Conservation (phyloP, 2,113 vertebrate species). For the Hystrix cristata region DNA sequence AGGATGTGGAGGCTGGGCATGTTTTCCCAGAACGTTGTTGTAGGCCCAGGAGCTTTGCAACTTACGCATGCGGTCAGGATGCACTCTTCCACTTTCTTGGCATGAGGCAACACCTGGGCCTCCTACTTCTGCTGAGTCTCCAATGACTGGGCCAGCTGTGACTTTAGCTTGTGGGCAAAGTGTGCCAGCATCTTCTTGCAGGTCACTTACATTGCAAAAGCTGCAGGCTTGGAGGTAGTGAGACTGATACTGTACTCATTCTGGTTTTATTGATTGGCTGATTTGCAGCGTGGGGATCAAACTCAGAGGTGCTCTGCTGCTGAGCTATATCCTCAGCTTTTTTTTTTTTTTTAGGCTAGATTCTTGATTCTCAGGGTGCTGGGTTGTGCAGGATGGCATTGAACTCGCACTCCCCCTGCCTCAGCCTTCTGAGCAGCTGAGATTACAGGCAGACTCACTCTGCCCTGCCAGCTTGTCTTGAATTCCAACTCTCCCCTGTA, state of each 20-base stretch:
- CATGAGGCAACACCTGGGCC: background rate
- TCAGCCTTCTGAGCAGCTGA: background rate
- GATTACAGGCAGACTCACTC: too few relatives aligned
- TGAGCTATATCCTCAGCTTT: background rate
- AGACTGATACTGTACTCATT: background rate
- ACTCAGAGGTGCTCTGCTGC: background rate
- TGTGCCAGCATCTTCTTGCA: background rate
- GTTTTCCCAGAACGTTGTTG: background rate
- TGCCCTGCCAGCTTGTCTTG: background rate
- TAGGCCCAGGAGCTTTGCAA: background rate
- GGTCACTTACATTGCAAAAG: background rate
- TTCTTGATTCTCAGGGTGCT: too few relatives aligned
- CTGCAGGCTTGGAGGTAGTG: background rate
- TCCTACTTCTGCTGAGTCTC: fast-evolving
- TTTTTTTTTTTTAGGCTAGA: background rate
- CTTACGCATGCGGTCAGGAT: fast-evolving
- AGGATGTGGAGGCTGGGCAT: background rate
- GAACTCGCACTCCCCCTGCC: background rate
- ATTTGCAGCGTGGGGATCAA: background rate
- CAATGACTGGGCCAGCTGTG: background rate
- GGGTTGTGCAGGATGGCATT: background rate
- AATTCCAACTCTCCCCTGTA: background rate
- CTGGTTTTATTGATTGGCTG: background rate
- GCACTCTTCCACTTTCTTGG: background rate
- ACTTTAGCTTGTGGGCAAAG: background rate